These are phyloP conservation scores for Lasioglossum baleicum DNA, from an alignment of 1,140 invertebrate species.

Conservation along the genomic window DNA sequence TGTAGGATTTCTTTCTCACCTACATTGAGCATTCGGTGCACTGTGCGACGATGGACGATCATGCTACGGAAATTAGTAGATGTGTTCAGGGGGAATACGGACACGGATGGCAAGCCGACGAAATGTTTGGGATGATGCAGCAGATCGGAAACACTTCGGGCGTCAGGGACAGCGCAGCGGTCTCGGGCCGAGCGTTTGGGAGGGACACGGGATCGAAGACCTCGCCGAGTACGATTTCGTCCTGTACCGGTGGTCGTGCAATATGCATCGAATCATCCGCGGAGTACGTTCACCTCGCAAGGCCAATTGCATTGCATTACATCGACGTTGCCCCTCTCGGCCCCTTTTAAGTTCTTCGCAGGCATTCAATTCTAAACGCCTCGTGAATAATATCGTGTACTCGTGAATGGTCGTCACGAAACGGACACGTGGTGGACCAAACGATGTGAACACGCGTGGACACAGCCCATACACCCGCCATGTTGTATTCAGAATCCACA, in stretches of 20 bases:
- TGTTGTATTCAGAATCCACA: no score
- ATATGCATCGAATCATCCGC: slow-evolving; percentile 46
- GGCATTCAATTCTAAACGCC: slow-evolving; percentile 58
- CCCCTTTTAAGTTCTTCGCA: slow-evolving; percentile 42
- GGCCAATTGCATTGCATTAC: slow-evolving; percentile 62
- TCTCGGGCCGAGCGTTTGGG: neutral
- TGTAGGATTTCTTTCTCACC: no score
- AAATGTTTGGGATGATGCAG: neutral
- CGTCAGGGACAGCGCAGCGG: neutral
- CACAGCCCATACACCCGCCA: neutral
- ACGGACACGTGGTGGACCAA: slow-evolving; percentile 44
- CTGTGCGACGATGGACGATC: neutral
- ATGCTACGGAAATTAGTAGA: neutral
- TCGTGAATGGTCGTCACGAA: slow-evolving; percentile 52
- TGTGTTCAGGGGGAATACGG: neutral
- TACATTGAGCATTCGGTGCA: no score
- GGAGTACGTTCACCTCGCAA: slow-evolving; percentile 64
- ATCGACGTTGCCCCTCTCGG: slow-evolving; percentile 33
- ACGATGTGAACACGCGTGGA: slow-evolving; percentile 29
- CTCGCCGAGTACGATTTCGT: slow-evolving; percentile 35
- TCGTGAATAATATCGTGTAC: slow-evolving; percentile 48
- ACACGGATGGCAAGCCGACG: neutral
- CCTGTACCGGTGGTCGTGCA: slow-evolving; percentile 32
- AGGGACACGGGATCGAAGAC: slow-evolving; percentile 29
- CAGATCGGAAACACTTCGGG: neutral